Conservation (phyloP, 2,888 invertebrate species). For the Incurvaria masculella region DNA sequence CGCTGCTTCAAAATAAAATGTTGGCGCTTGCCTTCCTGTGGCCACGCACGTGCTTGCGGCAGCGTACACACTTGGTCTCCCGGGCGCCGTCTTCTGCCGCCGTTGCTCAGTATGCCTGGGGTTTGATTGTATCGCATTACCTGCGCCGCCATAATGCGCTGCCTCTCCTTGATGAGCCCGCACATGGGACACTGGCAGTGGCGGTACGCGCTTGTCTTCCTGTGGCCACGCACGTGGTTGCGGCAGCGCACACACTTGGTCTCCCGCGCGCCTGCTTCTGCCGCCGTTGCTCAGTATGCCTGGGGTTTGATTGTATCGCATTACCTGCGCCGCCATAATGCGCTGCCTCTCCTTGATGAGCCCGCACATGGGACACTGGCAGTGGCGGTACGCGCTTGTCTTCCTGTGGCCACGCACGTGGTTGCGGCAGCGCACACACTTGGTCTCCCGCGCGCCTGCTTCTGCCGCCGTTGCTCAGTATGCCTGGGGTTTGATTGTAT, state of each 20-base stretch:
- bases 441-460: slow-evolving; percentile 83
- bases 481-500: too few relatives aligned
- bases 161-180: slow-evolving; percentile 90
- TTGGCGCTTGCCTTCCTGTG: slow-evolving; percentile 76
- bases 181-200: slow-evolving; percentile 94
- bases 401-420: slow-evolving; percentile 94
- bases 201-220: slow-evolving; percentile 89
- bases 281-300: too few relatives aligned
- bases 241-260: slow-evolving; percentile 95
- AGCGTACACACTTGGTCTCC: slow-evolving; percentile 80
- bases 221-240: slow-evolving; percentile 93
- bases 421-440: slow-evolving; percentile 93
- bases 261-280: slow-evolving; percentile 68
- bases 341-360: slow-evolving; percentile 92
- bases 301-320: slow-evolving; percentile 41
- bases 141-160: slow-evolving; percentile 97
- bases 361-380: slow-evolving; percentile 92
- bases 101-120: slow-evolving; percentile 94
- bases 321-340: slow-evolving; percentile 96
- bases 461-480: too few relatives aligned
- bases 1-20: too few relatives aligned
- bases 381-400: slow-evolving; percentile 88
- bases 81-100: slow-evolving; percentile 96
- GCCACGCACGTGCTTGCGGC: slow-evolving; percentile 81
- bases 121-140: slow-evolving; percentile 81